These are phyloP conservation scores for Drosophila suboccidentalis DNA, from an alignment of 2,888 invertebrate genomes.

Conservation along the genomic window DNA sequence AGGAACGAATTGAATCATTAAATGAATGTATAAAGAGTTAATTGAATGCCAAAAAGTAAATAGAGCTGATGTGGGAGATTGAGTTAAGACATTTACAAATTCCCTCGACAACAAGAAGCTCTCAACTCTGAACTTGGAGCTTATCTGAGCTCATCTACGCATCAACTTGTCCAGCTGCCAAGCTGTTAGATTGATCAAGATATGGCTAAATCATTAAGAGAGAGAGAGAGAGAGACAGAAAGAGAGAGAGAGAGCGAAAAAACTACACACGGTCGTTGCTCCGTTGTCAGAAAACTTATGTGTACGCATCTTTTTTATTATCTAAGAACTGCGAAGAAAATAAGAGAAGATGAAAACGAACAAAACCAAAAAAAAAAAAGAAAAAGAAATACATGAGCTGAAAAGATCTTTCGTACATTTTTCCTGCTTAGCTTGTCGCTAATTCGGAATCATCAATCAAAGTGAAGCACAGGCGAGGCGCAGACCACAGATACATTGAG, in stretches of 20 bases:
- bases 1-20: constrained; percentile 21
- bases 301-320: constrained; percentile 48
- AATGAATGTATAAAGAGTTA: constrained; percentile 11
- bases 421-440: constrained; percentile 69
- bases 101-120: background rate
- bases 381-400: constrained; percentile 19
- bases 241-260: background rate
- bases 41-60: constrained; percentile 8
- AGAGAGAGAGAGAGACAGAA: background rate
- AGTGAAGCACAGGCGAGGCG: constrained; percentile 46
- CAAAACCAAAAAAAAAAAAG: background rate
- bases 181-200: constrained; percentile 55
- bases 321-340: constrained; percentile 8
- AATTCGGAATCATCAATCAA: constrained; percentile 79
- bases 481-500: constrained; percentile 25
- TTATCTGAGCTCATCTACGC: constrained; percentile 38
- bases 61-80: background rate
- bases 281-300: constrained; percentile 67
- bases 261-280: constrained; percentile 46
- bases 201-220: constrained; percentile 67
- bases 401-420: constrained; percentile 65
- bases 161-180: constrained; percentile 57
- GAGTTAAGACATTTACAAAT: constrained; percentile 2
- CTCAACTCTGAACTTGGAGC: constrained; percentile 17
- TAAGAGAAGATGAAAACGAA: constrained; percentile 9